Evolutionary conservation across 1,140 invertebrate species (phyloP).

Genomic region (Orussus abietinus): DNA sequence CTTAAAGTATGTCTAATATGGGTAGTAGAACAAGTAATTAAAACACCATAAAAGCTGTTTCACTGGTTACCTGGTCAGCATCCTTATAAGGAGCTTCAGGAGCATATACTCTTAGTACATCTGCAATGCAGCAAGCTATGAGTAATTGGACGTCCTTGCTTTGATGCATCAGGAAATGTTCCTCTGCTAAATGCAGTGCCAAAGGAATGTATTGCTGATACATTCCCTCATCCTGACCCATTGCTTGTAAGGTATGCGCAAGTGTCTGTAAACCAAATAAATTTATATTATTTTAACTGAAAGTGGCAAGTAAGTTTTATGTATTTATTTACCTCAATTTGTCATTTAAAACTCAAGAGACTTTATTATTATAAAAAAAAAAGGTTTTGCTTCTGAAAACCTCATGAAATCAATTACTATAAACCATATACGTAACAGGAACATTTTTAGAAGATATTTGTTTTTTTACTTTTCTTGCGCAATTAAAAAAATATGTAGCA

Average conservation of each 20-base stretch:
- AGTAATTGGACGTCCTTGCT: conserved; percentile 92
- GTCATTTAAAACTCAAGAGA: background rate
- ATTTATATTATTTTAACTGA: conserved; percentile 7
- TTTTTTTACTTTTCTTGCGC: too few relatives aligned
- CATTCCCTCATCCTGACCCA: conserved; percentile 91
- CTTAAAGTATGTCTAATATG: too few relatives aligned
- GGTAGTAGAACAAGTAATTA: too few relatives aligned
- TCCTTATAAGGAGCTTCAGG: conserved; percentile 98
- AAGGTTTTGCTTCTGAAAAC: too few relatives aligned
- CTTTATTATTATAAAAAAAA: conserved; percentile 2
- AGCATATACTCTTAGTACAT: conserved; percentile 95
- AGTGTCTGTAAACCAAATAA: conserved; percentile 61
- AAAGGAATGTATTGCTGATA: conserved; percentile 91
- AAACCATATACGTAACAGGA: too few relatives aligned
- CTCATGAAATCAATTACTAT: too few relatives aligned
- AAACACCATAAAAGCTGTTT: conserved; percentile 7
- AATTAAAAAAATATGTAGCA: too few relatives aligned
- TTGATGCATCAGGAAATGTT: conserved; percentile 84
- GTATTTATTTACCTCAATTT: too few relatives aligned
- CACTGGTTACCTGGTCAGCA: conserved; percentile 80
- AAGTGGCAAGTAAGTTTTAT: conserved; percentile 7
- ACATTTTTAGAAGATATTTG: too few relatives aligned
- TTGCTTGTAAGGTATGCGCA: conserved; percentile 90
- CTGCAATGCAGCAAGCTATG: conserved; percentile 95
- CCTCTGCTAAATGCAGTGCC: conserved; percentile 89